These are phyloP conservation scores for Pogonocichla stellata DNA, from an alignment of 2,113 vertebrate species.

Conservation along the genomic window DNA sequence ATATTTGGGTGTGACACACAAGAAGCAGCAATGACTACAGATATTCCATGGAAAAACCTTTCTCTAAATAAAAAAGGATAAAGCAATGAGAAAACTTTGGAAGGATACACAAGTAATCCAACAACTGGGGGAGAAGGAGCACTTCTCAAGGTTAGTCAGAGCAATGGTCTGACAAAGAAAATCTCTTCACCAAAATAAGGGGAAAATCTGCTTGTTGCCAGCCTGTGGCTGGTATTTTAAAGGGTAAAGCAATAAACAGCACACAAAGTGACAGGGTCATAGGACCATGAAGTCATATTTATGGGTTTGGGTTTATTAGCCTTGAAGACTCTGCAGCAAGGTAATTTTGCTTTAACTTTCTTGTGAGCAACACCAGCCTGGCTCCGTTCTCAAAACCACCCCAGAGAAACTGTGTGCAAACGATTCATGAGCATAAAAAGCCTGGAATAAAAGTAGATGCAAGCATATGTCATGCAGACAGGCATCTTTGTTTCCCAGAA, in stretches of 20 bases:
- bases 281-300: not conserved
- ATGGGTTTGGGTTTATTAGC: not conserved
- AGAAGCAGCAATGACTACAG: not conserved
- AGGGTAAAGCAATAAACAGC: conserved; percentile 4
- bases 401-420: not conserved
- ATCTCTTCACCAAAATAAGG: not conserved
- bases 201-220: not conserved
- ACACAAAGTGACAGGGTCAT: not conserved
- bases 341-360: not conserved
- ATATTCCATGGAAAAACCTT: not conserved
- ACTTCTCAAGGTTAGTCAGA: not conserved
- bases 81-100: not conserved
- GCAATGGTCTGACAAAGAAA: not conserved
- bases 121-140: not conserved
- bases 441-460: not conserved
- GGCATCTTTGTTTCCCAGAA: not conserved
- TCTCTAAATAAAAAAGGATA: not conserved
- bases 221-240: not conserved
- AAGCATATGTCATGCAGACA: not conserved
- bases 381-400: not conserved
- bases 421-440: not conserved
- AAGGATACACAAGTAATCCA: not conserved
- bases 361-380: not conserved
- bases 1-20: not conserved
- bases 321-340: not conserved